A percentile compares a stretch with the other conserved stretches of the same genome.
Evolutionary conservation across 2,888 invertebrate species (phyloP).

Genomic region (Ganaspis brasiliensis): DNA sequence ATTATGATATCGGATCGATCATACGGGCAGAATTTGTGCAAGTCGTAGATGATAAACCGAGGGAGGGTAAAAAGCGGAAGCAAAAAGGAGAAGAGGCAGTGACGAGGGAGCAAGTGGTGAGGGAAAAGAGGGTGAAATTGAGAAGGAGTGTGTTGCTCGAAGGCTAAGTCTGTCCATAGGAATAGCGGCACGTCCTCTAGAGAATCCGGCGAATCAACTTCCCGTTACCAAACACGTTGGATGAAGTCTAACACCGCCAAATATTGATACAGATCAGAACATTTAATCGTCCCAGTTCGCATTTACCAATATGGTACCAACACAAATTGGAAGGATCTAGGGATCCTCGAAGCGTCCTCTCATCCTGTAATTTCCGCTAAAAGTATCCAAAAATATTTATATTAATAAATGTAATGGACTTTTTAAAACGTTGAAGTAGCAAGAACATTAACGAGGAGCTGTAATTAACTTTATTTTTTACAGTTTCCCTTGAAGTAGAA

Average conservation of each 20-base stretch:
- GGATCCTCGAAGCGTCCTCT: neutral
- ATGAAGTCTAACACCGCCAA: conserved; percentile 68
- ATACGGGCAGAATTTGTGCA: conserved; percentile 61
- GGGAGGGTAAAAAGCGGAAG: conserved; percentile 15
- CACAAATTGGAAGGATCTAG: conserved; percentile 41
- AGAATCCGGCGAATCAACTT: conserved; percentile 75
- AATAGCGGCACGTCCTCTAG: conserved; percentile 76
- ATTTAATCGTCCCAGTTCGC: conserved; percentile 74
- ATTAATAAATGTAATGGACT: too few species aligned
- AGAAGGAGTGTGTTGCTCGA: conserved; percentile 66
- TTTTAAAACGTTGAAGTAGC: too few species aligned
- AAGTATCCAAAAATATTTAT: neutral
- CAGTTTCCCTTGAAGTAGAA: neutral
- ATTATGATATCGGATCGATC: conserved; percentile 69
- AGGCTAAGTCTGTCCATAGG: conserved; percentile 75
- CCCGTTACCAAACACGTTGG: too few species aligned
- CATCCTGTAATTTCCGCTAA: neutral
- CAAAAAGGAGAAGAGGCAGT: conserved; percentile 3
- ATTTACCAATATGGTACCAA: conserved; percentile 72
- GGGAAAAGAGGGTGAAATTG: conserved; percentile 48
- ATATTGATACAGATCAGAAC: conserved; percentile 78
- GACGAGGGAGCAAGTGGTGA: conserved; percentile 47
- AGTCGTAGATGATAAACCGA: conserved; percentile 55
- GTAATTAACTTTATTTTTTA: too few species aligned
- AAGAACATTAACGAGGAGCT: too few species aligned